Percentiles rank a stretch among this genome's conserved stretches.
Conservation (phyloP, 2,797 vertebrate genomes). For the Danio tinwini region DNA sequence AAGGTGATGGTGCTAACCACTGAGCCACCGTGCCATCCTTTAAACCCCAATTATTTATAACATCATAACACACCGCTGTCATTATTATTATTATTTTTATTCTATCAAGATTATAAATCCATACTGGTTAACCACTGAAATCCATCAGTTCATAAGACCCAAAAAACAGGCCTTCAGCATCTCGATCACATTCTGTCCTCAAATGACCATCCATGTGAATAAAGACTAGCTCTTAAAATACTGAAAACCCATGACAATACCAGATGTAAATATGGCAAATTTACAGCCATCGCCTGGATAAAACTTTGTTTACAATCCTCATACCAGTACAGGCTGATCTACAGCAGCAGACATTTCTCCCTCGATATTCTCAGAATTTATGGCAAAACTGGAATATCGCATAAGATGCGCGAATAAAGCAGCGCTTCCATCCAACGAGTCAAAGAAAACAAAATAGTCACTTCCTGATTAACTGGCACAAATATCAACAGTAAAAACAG, state of each 20-base stretch:
- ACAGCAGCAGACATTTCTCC: neutral
- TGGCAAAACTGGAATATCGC: too few relatives aligned
- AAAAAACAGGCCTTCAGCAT: neutral
- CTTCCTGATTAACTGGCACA: too few relatives aligned
- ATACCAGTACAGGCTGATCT: neutral
- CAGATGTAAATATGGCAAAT: neutral
- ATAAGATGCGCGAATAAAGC: too few relatives aligned
- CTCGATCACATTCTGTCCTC: neutral
- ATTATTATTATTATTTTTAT: too few relatives aligned
- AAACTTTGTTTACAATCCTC: neutral
- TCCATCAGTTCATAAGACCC: neutral
- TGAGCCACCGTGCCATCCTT: too few relatives aligned
- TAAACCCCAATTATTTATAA: too few relatives aligned
- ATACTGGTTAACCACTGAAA: neutral
- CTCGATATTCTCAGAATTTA: too few relatives aligned
- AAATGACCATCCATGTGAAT: constrained; percentile 3
- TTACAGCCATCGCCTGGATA: neutral
- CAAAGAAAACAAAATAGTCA: too few relatives aligned
- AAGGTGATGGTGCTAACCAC: too few relatives aligned
- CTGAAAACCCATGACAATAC: neutral
- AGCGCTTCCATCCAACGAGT: too few relatives aligned
- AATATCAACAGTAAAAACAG: too few relatives aligned
- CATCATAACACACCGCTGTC: too few relatives aligned
- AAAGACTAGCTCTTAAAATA: neutral
- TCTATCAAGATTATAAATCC: neutral